These are phyloP conservation scores for Candidula unifasciata DNA, from an alignment of 2,888 invertebrate species.

Conservation along the genomic window DNA sequence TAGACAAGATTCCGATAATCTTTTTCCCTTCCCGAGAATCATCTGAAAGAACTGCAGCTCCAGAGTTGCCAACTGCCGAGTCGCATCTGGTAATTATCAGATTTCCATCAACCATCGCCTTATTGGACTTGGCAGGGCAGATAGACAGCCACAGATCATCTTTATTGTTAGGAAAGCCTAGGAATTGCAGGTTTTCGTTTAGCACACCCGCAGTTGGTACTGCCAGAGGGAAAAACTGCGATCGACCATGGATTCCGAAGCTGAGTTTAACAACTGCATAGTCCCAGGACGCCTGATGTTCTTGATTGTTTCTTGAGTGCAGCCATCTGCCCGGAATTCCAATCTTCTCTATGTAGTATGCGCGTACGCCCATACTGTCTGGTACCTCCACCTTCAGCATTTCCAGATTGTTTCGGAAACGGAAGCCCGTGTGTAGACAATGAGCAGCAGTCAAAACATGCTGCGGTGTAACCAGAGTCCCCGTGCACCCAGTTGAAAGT, in stretches of 20 bases:
- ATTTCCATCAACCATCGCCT: conserved; percentile 62
- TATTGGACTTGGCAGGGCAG: conserved; percentile 61
- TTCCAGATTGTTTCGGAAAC: conserved; percentile 65
- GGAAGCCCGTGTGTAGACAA: conserved; percentile 71
- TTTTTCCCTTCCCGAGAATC: conserved; percentile 61
- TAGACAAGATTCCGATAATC: conserved; percentile 72
- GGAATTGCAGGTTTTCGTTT: conserved; percentile 63
- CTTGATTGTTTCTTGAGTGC: conserved; percentile 22
- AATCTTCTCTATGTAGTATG: conserved; percentile 69
- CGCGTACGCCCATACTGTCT: conserved; percentile 64
- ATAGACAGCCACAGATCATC: conserved; percentile 63
- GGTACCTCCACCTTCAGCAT: conserved; percentile 70
- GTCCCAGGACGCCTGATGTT: conserved; percentile 64
- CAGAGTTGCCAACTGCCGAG: conserved; percentile 69
- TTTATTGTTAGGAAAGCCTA: conserved; percentile 63
- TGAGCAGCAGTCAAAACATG: conserved; percentile 75
- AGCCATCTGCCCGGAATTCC: conserved; percentile 67
- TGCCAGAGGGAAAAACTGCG: conserved; percentile 66
- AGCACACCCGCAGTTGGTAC: conserved; percentile 61
- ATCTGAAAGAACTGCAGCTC: conserved; percentile 68
- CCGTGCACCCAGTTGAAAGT: conserved; percentile 73
- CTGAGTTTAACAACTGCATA: conserved; percentile 70
- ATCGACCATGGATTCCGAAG: conserved; percentile 64
- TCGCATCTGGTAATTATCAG: conserved; percentile 69
- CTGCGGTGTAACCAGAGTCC: conserved; percentile 69